phyloP scores from a whole-genome alignment of 2,888 invertebrate genomes.

The Actias luna region DNA sequence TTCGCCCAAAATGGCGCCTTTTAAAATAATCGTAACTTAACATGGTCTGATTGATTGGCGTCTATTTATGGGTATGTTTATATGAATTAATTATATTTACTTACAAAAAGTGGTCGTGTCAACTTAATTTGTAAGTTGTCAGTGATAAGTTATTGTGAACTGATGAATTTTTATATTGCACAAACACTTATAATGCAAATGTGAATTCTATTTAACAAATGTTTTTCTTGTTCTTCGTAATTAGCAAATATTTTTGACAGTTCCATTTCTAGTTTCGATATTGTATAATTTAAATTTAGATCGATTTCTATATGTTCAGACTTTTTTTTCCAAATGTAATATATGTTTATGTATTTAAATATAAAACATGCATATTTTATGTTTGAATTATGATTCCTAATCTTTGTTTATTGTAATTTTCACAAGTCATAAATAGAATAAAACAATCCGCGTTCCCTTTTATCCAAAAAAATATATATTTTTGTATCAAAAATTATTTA shows the following conservation, averaged over 20 bases:
- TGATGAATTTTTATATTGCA: background rate
- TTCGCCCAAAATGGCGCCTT: slow-evolving; percentile 41
- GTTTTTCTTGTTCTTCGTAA: background rate
- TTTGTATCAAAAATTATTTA: background rate
- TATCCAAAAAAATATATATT: background rate
- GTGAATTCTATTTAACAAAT: background rate
- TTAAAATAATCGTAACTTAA: slow-evolving; percentile 31
- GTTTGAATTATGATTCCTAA: background rate
- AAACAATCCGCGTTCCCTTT: background rate
- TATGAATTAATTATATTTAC: slow-evolving; percentile 27
- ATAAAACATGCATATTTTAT: background rate
- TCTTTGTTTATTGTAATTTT: background rate
- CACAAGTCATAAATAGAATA: background rate
- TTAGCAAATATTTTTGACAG: background rate
- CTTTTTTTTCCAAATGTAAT: background rate
- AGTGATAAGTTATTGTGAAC: background rate
- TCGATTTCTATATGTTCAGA: no score
- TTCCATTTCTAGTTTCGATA: background rate
- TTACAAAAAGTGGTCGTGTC: slow-evolving; percentile 17
- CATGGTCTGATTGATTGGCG: slow-evolving; percentile 28
- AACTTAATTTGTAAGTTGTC: slow-evolving; percentile 9
- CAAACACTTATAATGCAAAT: background rate
- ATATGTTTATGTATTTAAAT: background rate
- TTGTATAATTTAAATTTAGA: no score
- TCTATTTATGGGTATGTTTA: slow-evolving; percentile 29